phyloP scores from a whole-genome alignment of 2,113 vertebrate genomes.

The Arizona elegans region DNA sequence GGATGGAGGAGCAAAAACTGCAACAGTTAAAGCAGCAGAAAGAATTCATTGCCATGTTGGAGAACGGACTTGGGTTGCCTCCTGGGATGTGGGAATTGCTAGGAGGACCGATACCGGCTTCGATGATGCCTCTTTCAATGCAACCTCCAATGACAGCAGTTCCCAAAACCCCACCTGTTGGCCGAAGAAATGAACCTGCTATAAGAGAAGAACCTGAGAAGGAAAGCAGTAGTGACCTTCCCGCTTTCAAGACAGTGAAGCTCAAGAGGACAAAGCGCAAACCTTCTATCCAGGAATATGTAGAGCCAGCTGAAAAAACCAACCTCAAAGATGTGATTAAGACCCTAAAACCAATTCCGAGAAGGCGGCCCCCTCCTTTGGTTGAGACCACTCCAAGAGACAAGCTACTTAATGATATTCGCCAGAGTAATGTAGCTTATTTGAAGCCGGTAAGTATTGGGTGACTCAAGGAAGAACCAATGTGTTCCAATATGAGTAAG shows the following conservation, averaged over 20 bases:
- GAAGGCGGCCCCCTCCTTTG: conserved; percentile 81
- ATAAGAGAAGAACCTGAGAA: conserved; percentile 24
- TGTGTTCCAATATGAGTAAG: neutral
- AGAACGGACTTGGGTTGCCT: conserved; percentile 83
- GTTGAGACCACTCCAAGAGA: conserved; percentile 88
- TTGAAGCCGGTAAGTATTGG: conserved; percentile 82
- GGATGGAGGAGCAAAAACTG: conserved; percentile 85
- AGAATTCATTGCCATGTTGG: conserved; percentile 81
- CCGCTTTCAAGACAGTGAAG: conserved; percentile 68
- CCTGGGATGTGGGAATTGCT: conserved; percentile 85
- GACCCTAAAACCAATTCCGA: conserved; percentile 87
- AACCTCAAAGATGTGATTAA: conserved; percentile 89
- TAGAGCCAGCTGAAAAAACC: conserved; percentile 73
- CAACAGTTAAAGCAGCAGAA: conserved; percentile 85
- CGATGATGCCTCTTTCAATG: conserved; percentile 45
- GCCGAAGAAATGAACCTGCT: conserved; percentile 43
- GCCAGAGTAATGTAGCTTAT: conserved; percentile 89
- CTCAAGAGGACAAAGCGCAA: conserved; percentile 76
- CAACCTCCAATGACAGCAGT: conserved; percentile 52
- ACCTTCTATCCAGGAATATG: conserved; percentile 54
- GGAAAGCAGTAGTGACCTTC: conserved; percentile 25
- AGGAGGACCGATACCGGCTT: conserved; percentile 70
- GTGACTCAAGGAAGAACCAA: neutral
- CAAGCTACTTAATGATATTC: conserved; percentile 86
- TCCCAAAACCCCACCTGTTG: conserved; percentile 2